Evolutionary conservation across 1,140 invertebrate genomes (phyloP), one percentile per base, ranked within the genome.

Genomic region (Drosophila pruinosa): DNA sequence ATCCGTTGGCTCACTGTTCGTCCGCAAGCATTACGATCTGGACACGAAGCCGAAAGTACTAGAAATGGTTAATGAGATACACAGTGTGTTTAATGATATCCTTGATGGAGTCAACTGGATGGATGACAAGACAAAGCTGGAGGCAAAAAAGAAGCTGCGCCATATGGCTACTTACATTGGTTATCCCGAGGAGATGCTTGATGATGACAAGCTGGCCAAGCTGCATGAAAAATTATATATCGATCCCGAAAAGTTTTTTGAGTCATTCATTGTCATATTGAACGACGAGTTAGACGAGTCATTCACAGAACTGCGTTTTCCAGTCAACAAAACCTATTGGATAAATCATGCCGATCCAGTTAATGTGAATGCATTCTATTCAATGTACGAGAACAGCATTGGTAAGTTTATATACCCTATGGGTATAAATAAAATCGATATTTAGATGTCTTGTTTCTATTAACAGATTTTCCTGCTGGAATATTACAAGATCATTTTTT

Each of bases 401-500:
- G 95, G 96, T 96, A 92, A 94, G 95, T 8, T 14, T 15, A 2
- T 10, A 24, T 0, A 10, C n/a, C n/a, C 3, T 1, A 3, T 15
- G 3, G 4, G 8, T 36, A 15, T 10, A 22, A 22, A 7, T 31
- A 50, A 15, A 10, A 7, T 0, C 0, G 7, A 12, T 14, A 28
- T 14, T 0, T 26, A 5, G 21, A 41, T n/a, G 21, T 28, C n/a
- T 36, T 17, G 1, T 28, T 34, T 4, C 0, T 48, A 0, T 48
- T 19, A 59, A 69, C 19, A 96, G 91, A 97, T 91, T 97, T 98
- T 91, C 97, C 97, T 0, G 97, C 97, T 65, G 97, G 97, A 53
- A 97, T 98, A 72, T 92, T 98, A 3, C 97, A 98, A 93, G 97
- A 96, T 8, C 93, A 95, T 14, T 98, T 98, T 92, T 98, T 97